Base-by-base conservation (phyloP, 1,140 invertebrate species). In the Anthonomus grandis region DNA sequence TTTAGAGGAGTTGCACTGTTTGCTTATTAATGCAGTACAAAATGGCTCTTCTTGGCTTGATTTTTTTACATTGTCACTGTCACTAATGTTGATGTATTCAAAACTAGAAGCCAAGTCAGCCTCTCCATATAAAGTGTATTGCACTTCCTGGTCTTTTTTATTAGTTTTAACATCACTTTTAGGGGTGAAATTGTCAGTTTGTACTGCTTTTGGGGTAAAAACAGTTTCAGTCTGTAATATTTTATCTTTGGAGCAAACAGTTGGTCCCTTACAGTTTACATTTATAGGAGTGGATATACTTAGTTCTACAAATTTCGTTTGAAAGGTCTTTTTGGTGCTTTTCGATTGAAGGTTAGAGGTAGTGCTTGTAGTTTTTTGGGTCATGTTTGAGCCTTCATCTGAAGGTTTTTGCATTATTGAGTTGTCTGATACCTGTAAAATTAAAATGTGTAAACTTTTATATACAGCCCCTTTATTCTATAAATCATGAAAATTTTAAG, bases 151-250 rank as follows among this genome's bases (percentile, higher is more conserved):
- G 1, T 41, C 22, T 41, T 10, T 19, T 21, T 41, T 10, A 18
- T 18, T 18, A 25, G 2, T 19, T 34, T 19, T n/a, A 8, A 0
- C 13, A 4, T 45, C 39, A 39, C 13, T 25, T 22, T 45, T 34
- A n/a, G n/a, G n/a, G n/a, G n/a, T n/a, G n/a, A 38, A n/a, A 54
- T 25, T 54, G 39, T 54, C 51, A 34, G 51, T 54, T 36, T 54
- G 51, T 2, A 54, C 25, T 21, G 39, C 51, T 45, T 45, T 44
- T 17, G 51, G 51, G 0, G 8, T 2, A 2, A 27, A 13, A 39
- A 3, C 2, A n/a, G 38, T 31, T 31, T 8, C 6, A 10, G 12
- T 39, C n/a, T 24, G 37, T 10, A 0, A 22, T 19, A 37, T 21
- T 37, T 49, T 2, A n/a, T 15, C 0, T 17, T 41, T n/a, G 36